Evolutionary conservation across 2,797 vertebrate species (phyloP), one percentile per base, ranked within the genome.

Genomic region (Gallinago nigripennis): DNA sequence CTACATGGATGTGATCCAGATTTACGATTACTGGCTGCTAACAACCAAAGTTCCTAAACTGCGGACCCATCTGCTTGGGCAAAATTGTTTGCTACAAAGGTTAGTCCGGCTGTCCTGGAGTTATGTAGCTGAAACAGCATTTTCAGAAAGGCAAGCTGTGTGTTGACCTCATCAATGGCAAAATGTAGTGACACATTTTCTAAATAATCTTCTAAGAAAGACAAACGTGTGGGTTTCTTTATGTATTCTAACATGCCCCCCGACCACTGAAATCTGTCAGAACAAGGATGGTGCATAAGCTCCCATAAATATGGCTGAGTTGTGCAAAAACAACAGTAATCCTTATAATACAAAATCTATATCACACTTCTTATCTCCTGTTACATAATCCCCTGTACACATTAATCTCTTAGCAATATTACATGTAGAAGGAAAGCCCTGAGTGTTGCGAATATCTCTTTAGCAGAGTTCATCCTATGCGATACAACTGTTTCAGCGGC

Each of bases 271-370:
- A 87, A 87, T 87, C 30, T 82, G 25, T 53, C 58, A 60, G 33
- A 89, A 80, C 3, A 57, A 57, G 31, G 12, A 61, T 45, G 50
- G 27, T 30, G 21, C 35, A 53, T 84, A 88, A 93, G 51, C 24
- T 37, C 16, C 19, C 1, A 1, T 73, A 93, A 94, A 89, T 64
- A 85, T 8, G 25, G 7, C 28, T 43, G 27, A 72, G 19, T 57
- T 66, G 43, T 64, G 37, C 61, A 92, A 93, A 91, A 86, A 1
- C 91, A 95, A 76, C 78, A 88, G 43, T 84, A 94, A 96, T 80
- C 76, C 71, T 77, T 81, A 33, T 73, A 95, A 91, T 46, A 45
- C 45, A 69, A 45, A 35, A 61, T 65, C 72, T 91, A 92, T 58
- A 56, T 31, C 39, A 58, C 33, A 60, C 12, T 33, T 70, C 80